Base-by-base conservation (phyloP, 2,888 invertebrate species). In the Scaptomyza polygonia region DNA sequence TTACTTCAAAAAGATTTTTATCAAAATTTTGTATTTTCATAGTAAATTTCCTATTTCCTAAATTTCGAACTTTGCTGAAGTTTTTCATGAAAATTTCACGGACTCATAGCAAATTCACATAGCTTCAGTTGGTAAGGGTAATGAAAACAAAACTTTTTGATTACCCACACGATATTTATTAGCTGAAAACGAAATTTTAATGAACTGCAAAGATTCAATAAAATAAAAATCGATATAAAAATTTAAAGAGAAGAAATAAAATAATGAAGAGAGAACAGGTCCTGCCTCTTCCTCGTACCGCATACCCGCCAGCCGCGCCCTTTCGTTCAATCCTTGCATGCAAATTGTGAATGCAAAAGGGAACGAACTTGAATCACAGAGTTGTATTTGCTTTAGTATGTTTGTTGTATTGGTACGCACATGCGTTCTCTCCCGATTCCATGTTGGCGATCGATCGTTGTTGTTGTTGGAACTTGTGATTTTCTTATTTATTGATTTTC, bases 401-500 rank as follows among this genome's bases (percentile, higher is more conserved):
- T 42, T 4, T 45, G 29, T 21, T 1, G 18, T 44, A 14, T 47
- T 14, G 12, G 59, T 65, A 75, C 76, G 66, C 82, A 78, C 56
- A 71, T 75, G 64, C 77, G 80, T 67, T 66, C 43, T 66, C 43
- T 30, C 54, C 49, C 7, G 40, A 62, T 58, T 58, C 58, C 56
- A 59, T 40, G 32, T 58, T 49, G 49, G 36, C 59, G 39, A 48
- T 47, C 64, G 75, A 77, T 88, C 88, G 87, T 83, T 88, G 30
- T 42, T 14, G 36, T 44, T n/a, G 25, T 11, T 34, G 21, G 14
- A 58, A 58, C 64, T 79, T 87, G 71, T 82, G 86, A 84, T 88
- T 84, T 86, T 87, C 82, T 90, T 86, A 89, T 89, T 90, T 90
- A 89, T 89, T 89, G 90, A 90, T 90, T 90, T 90, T 88, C 89